Conservation (phyloP, 2,113 vertebrate species). For the Cacatua alba region DNA sequence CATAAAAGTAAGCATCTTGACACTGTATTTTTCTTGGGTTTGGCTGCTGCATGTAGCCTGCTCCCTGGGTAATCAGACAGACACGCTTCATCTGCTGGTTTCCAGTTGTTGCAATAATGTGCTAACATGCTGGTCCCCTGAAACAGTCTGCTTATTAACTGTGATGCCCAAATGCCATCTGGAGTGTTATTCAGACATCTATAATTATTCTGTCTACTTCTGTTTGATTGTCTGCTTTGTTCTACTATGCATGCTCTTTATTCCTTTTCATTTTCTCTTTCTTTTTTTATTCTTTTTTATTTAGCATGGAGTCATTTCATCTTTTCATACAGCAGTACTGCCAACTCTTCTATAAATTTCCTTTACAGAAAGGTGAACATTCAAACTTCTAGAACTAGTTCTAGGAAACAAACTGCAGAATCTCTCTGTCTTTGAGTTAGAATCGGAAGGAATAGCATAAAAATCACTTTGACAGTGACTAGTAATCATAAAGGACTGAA, state of each 20-base stretch:
- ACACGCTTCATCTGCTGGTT: slow-evolving; percentile 24
- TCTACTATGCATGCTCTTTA: background rate
- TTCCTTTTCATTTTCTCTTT: background rate
- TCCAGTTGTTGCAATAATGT: slow-evolving; percentile 29
- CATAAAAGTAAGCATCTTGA: background rate
- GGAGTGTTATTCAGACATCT: slow-evolving; percentile 16
- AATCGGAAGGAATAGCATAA: background rate
- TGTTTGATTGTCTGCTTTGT: slow-evolving; percentile 25
- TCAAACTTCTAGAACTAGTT: background rate
- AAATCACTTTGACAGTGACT: background rate
- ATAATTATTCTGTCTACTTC: slow-evolving; percentile 37
- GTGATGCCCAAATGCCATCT: slow-evolving; percentile 44
- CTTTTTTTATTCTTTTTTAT: background rate
- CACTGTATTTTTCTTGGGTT: background rate
- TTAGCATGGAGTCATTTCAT: background rate
- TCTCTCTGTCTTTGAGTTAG: background rate
- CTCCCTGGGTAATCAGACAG: slow-evolving; percentile 20
- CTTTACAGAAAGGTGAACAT: background rate
- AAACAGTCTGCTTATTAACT: slow-evolving; percentile 47
- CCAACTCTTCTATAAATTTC: background rate
- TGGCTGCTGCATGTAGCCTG: background rate
- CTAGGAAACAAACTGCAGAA: background rate
- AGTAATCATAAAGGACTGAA: background rate
- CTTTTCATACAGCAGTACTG: background rate
- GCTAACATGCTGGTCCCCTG: slow-evolving; percentile 19